Percentiles rank a stretch among this genome's conserved stretches.
These are phyloP conservation scores for Drosophila insularis DNA, from an alignment of 1,140 invertebrate species.

Conservation along the genomic window DNA sequence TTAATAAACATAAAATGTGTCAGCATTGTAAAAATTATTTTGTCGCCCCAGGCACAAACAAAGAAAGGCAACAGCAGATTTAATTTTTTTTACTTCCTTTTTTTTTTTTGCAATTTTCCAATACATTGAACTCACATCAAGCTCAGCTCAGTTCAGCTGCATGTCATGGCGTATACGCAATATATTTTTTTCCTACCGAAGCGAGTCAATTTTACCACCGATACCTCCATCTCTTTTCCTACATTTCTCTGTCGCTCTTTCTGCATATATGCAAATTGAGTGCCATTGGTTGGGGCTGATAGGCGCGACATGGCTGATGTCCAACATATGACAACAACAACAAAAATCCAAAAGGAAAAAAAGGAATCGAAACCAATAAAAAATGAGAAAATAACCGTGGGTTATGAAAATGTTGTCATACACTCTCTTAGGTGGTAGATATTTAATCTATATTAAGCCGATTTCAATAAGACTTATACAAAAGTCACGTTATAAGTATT, in stretches of 20 bases:
- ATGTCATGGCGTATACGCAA: slow-evolving; percentile 64
- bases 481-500: too few species aligned
- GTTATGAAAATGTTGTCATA: not conserved
- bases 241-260: not conserved
- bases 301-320: slow-evolving; percentile 23
- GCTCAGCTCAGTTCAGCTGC: slow-evolving; percentile 40
- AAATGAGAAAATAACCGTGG: not conserved
- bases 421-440: not conserved
- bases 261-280: slow-evolving; percentile 50
- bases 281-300: slow-evolving; percentile 32
- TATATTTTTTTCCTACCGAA: slow-evolving; percentile 34
- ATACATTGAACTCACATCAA: slow-evolving; percentile 64
- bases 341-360: not conserved
- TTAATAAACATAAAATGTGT: slow-evolving; percentile 81
- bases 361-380: not conserved
- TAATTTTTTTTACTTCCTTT: slow-evolving; percentile 41
- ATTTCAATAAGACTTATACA: not conserved
- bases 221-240: not conserved
- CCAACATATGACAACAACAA: slow-evolving; percentile 17
- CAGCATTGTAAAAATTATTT: slow-evolving; percentile 78
- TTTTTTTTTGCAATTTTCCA: slow-evolving; percentile 67
- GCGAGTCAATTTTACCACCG: slow-evolving; percentile 42
- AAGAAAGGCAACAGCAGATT: slow-evolving; percentile 41
- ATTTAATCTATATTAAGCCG: not conserved
- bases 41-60: slow-evolving; percentile 65